Base-by-base conservation (phyloP, 2,797 vertebrate species). In the Setipinna tenuifilis region DNA sequence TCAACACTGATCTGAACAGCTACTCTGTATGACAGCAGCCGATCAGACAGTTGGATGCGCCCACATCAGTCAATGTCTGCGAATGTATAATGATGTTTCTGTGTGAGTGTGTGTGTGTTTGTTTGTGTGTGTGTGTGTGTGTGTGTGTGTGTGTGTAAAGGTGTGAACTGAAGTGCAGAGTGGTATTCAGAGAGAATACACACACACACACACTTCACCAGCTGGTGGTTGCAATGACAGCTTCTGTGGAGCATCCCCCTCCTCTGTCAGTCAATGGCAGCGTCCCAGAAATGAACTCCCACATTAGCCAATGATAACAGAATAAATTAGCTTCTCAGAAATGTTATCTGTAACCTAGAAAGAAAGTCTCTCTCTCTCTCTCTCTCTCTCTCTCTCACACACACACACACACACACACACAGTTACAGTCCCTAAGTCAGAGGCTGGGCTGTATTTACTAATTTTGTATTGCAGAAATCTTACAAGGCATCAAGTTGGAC, bases 1-100 rank as follows among this genome's bases (percentile, higher is more conserved):
- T 25, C 65, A 16, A n/a, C n/a, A 62, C 28, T 78, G 31, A 75
- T 75, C 68, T 35, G 35, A 78, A 78, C 71, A 71, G 16, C 65
- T 31, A 41, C 31, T 21, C 0, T 21, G 35, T 44, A 35, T 44
- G 71, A 19, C 31, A 41, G 35, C 31, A 78, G 35, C 16, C 35
- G 5, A 71, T 35, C 28, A 75, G 68, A 41, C 28, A 35, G 12
- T 78, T 7, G 35, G 23, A 21, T 16, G 9, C 71, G 6, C 35
- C 44, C 25, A 23, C 10, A 65, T n/a, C 62, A 28, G 23, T 28
- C 23, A 65, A 23, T 65, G 62, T 65, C 23, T 71, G 0, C 31
- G 12, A 31, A 0, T 71, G 25, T 41, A 41, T 41, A 41, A 41
- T 41, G 35, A 41, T 71, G 28, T 31, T 12, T 31, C 12, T 35